Base-by-base conservation (phyloP, 1,140 invertebrate genomes). In the Stenopsyche tienmushanensis region DNA sequence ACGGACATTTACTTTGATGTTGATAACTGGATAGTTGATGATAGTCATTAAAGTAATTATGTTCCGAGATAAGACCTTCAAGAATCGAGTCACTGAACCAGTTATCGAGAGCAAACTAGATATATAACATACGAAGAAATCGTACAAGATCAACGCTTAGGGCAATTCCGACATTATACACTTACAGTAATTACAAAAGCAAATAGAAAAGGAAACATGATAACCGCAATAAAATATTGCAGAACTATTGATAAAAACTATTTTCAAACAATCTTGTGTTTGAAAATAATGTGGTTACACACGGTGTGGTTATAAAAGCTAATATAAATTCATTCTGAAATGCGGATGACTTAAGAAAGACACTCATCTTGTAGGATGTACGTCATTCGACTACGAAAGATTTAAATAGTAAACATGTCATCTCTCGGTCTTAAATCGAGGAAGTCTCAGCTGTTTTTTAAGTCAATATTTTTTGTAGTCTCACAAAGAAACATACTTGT, bases 81-180 rank as follows among this genome's bases (percentile, higher is more conserved):
- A 2, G 18, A 23, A n/a, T n/a, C n/a, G n/a, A 52, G 52, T 55
- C 52, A 34, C 24, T 34, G 52, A 55, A 55, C 52, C 17, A 24
- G n/a, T n/a, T 23, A 5, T 8, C 29, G 29, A 34, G 29, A 34
- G 15, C 20, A 53, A 13, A 55, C 50, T 55, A 25, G n/a, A 34
- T 34, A 5, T 34, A 34, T 55, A 17, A 15, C 25, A n/a, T 39
- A 17, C 25, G 25, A 13, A 34, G 52, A 55, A 55, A 20, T 26
- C 52, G 1, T 55, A 55, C 52, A 55, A 55, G 52, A 55, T n/a
- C 25, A 55, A 34, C 52, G 29, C 52, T 29, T n/a, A 10, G 25
- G 52, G 52, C 52, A 55, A 55, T 55, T 55, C 39, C 52, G 25
- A 34, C 13, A 18, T 29, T 25, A 23, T 17, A 55, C 52, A 5